These are phyloP conservation scores for Dendropsophus ebraccatus DNA, from an alignment of 2,113 vertebrate species.

Conservation along the genomic window DNA sequence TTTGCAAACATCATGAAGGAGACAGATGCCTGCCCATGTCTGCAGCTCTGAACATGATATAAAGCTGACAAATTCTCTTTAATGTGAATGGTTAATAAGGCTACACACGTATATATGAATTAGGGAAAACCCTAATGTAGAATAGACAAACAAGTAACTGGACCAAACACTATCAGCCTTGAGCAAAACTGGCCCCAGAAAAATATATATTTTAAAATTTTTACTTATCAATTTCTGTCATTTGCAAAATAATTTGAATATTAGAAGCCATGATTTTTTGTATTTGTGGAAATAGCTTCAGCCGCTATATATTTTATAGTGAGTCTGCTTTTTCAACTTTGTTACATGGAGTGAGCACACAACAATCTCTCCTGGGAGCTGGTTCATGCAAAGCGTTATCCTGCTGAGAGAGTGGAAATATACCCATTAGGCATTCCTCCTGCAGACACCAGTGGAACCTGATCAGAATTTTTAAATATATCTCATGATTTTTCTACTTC, in stretches of 20 bases:
- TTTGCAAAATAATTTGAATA: conserved; percentile 6
- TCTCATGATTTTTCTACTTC: conserved; percentile 58
- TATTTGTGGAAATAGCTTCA: conserved; percentile 9
- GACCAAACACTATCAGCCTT: neutral
- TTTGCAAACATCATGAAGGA: too few relatives aligned
- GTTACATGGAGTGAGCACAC: conserved; percentile 83
- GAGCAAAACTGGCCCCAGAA: neutral
- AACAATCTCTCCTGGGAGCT: conserved; percentile 87
- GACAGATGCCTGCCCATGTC: too few relatives aligned
- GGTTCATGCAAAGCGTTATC: conserved; percentile 91
- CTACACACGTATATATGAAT: too few relatives aligned
- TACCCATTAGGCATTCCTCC: conserved; percentile 86
- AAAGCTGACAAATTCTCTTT: too few relatives aligned
- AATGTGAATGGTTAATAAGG: too few relatives aligned
- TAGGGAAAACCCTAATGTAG: too few relatives aligned
- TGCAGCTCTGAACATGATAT: too few relatives aligned
- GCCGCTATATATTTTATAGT: conserved; percentile 14
- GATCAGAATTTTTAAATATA: conserved; percentile 78
- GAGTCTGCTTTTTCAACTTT: conserved; percentile 67
- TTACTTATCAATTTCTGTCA: neutral
- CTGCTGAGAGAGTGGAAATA: conserved; percentile 90
- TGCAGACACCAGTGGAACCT: conserved; percentile 81
- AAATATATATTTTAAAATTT: neutral
- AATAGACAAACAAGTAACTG: neutral
- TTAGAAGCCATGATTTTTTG: neutral